Percentiles rank a stretch among this genome's conserved stretches.
These are phyloP conservation scores for Chrysemys picta DNA, from an alignment of 2,113 vertebrate genomes.

Conservation along the genomic window DNA sequence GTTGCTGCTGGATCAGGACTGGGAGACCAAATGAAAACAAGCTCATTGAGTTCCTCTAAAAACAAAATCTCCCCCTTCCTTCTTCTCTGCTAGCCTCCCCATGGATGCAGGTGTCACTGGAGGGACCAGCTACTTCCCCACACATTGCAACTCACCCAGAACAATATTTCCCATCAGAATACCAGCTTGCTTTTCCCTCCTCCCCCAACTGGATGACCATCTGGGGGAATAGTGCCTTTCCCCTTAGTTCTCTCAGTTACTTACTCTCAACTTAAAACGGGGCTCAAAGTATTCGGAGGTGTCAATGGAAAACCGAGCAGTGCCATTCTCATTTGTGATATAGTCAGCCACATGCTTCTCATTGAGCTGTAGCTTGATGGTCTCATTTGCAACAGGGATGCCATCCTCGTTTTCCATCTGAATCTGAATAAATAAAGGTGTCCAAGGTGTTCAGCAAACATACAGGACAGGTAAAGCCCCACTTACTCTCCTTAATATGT, in stretches of 20 bases:
- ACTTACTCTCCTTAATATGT: background rate
- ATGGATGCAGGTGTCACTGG: background rate
- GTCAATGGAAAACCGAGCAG: constrained; percentile 69
- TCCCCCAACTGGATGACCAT: background rate
- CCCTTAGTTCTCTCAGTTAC: background rate
- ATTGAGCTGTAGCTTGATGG: constrained; percentile 69
- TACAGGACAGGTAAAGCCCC: accelerated
- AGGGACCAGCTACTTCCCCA: background rate
- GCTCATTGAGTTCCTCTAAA: background rate
- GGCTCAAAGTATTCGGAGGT: constrained; percentile 67
- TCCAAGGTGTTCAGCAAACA: background rate
- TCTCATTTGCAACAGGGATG: constrained; percentile 39
- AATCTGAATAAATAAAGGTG: constrained; percentile 55
- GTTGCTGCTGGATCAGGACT: background rate
- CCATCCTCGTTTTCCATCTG: constrained; percentile 37
- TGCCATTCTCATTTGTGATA: constrained; percentile 66
- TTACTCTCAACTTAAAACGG: constrained; percentile 70
- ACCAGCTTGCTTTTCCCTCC: background rate
- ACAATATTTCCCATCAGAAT: background rate
- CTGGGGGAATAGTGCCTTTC: background rate
- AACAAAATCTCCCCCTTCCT: background rate
- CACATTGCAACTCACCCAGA: background rate
- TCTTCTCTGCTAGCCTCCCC: background rate
- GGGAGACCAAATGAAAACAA: background rate
- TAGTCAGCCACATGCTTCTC: constrained; percentile 59